These are phyloP conservation scores for Eulemur macaco DNA, from an alignment of 2,113 vertebrate species.

Conservation along the genomic window DNA sequence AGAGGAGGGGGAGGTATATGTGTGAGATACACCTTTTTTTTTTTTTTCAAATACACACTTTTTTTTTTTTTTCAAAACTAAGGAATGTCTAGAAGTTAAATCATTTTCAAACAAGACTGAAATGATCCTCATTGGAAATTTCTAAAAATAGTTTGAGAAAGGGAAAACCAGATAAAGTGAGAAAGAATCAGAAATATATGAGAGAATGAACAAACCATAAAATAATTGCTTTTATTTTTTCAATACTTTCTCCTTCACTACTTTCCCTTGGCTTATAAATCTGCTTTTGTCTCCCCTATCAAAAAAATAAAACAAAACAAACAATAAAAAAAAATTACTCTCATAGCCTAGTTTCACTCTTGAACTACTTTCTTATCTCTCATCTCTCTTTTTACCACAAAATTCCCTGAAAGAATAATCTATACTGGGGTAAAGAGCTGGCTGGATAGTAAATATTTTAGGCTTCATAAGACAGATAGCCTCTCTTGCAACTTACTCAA, in stretches of 20 bases:
- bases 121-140: not conserved
- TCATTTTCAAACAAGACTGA: not conserved
- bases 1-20: not conserved
- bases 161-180: not conserved
- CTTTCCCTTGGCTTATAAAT: not conserved
- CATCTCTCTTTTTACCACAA: not conserved
- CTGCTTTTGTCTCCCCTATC: not conserved
- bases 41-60: not conserved
- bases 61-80: not conserved
- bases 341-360: not conserved
- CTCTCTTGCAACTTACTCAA: not conserved
- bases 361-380: not conserved
- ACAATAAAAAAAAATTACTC: not conserved
- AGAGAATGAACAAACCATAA: not conserved
- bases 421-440: not conserved
- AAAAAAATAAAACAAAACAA: not conserved
- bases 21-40: not conserved
- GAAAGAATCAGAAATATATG: conserved; percentile 11
- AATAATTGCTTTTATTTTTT: not conserved
- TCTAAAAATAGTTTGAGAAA: conserved; percentile 11
- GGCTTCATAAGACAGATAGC: not conserved
- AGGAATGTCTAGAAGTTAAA: not conserved
- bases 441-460: not conserved
- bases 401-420: not conserved
- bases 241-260: not conserved